Evolutionary conservation across 2,797 vertebrate genomes (phyloP).

Genomic region (Clarias fuscus): DNA sequence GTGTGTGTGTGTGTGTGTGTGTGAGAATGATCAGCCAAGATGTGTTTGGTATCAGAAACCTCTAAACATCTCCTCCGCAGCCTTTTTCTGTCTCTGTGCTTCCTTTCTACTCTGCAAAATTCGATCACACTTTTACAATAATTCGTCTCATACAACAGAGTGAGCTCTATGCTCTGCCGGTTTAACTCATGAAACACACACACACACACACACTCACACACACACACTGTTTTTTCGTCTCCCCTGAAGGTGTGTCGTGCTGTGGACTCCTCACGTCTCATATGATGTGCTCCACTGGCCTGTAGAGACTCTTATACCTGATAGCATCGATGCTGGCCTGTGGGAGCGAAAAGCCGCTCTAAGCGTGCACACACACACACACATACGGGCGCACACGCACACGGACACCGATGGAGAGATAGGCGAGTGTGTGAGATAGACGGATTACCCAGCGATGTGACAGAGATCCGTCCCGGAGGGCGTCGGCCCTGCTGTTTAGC

Average conservation of each 20-base stretch:
- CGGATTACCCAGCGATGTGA: constrained; percentile 33
- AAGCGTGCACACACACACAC: not conserved
- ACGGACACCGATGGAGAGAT: constrained; percentile 30
- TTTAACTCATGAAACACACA: not conserved
- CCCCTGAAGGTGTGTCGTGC: constrained; percentile 36
- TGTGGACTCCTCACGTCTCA: constrained; percentile 41
- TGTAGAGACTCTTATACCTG: constrained; percentile 47
- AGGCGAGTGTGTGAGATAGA: constrained; percentile 30
- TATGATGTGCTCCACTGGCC: constrained; percentile 47
- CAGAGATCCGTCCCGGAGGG: constrained; percentile 31
- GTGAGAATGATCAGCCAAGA: not conserved
- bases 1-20: constrained; percentile 9
- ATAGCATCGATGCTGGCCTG: constrained; percentile 50
- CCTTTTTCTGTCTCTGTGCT: not conserved
- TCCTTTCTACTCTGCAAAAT: not conserved
- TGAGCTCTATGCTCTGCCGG: not conserved
- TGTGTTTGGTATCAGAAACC: not conserved
- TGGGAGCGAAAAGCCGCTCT: constrained; percentile 32
- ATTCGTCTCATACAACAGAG: not conserved
- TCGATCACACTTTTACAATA: not conserved
- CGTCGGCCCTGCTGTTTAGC: constrained; percentile 20
- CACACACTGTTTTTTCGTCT: not conserved
- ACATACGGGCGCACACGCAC: constrained; percentile 19
- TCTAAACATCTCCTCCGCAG: not conserved
- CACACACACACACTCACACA: not conserved